These are phyloP conservation scores for Semotilus atromaculatus DNA, from an alignment of 2,797 vertebrate species.

Conservation along the genomic window DNA sequence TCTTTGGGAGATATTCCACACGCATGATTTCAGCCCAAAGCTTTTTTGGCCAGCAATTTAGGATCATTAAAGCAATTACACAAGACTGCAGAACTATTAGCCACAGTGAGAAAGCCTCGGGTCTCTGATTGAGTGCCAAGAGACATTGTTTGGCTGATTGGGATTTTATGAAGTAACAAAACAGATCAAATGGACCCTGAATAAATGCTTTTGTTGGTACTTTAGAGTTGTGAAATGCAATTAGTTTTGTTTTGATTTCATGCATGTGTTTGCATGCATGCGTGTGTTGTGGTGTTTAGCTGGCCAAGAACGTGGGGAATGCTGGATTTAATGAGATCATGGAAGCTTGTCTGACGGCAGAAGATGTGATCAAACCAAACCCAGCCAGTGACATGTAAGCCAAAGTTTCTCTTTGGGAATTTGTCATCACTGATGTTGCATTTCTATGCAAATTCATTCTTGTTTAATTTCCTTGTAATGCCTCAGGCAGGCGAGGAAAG, in stretches of 20 bases:
- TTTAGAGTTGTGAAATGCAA: conserved; percentile 3
- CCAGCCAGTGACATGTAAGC: conserved; percentile 96
- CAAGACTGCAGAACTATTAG: conserved; percentile 56
- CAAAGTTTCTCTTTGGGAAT: conserved; percentile 6
- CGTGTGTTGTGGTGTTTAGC: conserved; percentile 75
- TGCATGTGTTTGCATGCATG: conserved; percentile 51
- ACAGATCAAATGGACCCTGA: conserved; percentile 46
- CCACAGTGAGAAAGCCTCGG: conserved; percentile 55
- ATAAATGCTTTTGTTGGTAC: conserved; percentile 18
- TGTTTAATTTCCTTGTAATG: conserved; percentile 22
- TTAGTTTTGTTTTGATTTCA: conserved; percentile 16
- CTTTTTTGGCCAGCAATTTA: conserved; percentile 13
- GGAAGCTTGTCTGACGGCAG: conserved; percentile 89
- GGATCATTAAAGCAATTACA: conserved; percentile 45
- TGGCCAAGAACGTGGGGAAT: conserved; percentile 99
- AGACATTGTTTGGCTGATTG: conserved; percentile 30
- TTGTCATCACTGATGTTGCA: neutral
- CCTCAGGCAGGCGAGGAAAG: conserved; percentile 95
- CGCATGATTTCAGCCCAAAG: conserved; percentile 7
- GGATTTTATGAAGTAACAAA: conserved; percentile 33
- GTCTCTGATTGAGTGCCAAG: conserved; percentile 8
- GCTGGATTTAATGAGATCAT: conserved; percentile 98
- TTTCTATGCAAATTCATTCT: neutral
- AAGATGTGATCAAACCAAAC: conserved; percentile 90
- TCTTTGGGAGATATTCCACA: conserved; percentile 45